Evolutionary conservation across 2,888 invertebrate genomes (phyloP), one percentile per base, ranked within the genome.

Genomic region (Aphrophora alni): DNA sequence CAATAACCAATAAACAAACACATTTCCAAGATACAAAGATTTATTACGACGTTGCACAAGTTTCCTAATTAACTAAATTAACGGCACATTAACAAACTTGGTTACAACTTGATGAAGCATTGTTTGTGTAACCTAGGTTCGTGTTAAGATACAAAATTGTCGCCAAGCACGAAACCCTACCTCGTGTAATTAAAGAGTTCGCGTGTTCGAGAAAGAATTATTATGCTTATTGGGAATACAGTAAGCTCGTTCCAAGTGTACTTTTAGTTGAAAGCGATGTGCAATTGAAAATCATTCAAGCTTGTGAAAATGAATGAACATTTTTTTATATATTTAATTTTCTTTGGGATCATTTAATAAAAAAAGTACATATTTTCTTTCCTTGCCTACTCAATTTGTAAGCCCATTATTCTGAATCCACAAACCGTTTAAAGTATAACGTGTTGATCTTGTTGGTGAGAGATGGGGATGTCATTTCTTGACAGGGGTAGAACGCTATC

Each of bases 61-160:
- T 59, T 21, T 59, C 12, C 59, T 59, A 59, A 59, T 59, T 59
- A 59, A 21, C 21, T 21, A 59, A 59, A 59, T 59, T 59, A 59
- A 59, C 59, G 59, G 12, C 4, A 21, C 59, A 59, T 59, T 21
- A 59, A 59, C 59, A 59, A 59, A 59, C 59, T 59, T 59, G 21
- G 59, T 59, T 59, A 59, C 59, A 59, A 59, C 21, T 59, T n/a
- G 59, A 21, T 59, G 59, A 59, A 59, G 59, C 59, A 59, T 59
- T 59, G 59, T 59, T 59, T 59, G 59, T 59, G 59, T 21, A 59
- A 59, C 21, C 21, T 21, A 21, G 21, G n/a, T 59, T 59, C 59
- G 59, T 59, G 59, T 59, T 59, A 7, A 21, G 21, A 21, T 21
- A 59, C 12, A 59, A 59, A 59, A 59, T 59, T 21, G 59, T 59